Evolutionary conservation across 2,113 vertebrate genomes (phyloP).

Genomic region (Phycodurus eques): DNA sequence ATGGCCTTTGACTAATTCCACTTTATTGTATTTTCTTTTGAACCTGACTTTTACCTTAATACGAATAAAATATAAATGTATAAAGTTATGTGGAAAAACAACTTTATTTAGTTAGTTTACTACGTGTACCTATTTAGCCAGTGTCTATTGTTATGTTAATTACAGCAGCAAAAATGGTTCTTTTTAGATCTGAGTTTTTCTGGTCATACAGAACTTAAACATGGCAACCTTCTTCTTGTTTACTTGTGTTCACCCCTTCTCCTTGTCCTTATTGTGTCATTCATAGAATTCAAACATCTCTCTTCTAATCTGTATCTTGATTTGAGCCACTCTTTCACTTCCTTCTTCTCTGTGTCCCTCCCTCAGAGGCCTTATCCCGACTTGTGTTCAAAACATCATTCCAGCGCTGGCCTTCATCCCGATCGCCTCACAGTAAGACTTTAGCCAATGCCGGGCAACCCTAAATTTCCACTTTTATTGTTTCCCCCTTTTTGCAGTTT

Average conservation of each 20-base stretch:
- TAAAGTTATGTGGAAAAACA: background rate
- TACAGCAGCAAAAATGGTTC: background rate
- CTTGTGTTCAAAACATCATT: conserved; percentile 63
- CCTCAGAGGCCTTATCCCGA: conserved; percentile 61
- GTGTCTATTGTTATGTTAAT: too few relatives aligned
- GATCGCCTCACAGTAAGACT: conserved; percentile 61
- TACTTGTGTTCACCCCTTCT: background rate
- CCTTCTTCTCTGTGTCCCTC: conserved; percentile 10
- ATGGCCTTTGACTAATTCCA: background rate
- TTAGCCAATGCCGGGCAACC: conserved; percentile 10
- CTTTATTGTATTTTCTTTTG: background rate
- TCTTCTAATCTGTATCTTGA: background rate
- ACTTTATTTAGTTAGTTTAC: background rate
- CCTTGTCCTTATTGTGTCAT: background rate
- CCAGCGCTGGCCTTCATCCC: conserved; percentile 48
- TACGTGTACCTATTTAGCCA: background rate
- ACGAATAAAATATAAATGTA: background rate
- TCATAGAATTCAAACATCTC: background rate
- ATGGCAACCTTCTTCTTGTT: background rate
- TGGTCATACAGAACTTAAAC: background rate
- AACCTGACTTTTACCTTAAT: background rate
- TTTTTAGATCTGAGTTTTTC: background rate
- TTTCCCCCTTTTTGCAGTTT: conserved; percentile 78
- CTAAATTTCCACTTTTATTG: conserved; percentile 56
- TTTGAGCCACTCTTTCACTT: conserved; percentile 4